A percentile compares a stretch with the other conserved stretches of the same genome.
phyloP scores from a whole-genome alignment of 1,140 invertebrate species.

The Drosophila sturtevanti region DNA sequence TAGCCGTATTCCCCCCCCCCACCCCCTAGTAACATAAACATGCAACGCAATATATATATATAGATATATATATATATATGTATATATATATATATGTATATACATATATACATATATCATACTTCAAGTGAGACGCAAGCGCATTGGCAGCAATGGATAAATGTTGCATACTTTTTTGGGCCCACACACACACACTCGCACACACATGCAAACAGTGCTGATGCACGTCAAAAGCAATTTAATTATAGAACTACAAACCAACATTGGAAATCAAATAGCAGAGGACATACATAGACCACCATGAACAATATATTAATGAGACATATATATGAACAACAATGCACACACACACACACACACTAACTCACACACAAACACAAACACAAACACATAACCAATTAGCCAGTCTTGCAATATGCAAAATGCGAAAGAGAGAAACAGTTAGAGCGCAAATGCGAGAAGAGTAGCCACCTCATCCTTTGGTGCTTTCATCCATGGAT shows the following conservation, averaged over 20 bases:
- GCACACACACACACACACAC: not conserved
- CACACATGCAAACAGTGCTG: not conserved
- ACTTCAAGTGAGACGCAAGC: conserved; percentile 47
- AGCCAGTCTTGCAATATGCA: conserved; percentile 41
- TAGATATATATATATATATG: not conserved
- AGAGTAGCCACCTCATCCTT: not conserved
- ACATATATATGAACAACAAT: conserved; percentile 9
- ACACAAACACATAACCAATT: conserved; percentile 41
- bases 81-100: conserved; percentile 4
- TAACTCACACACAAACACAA: conserved; percentile 4
- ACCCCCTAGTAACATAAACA: conserved; percentile 8
- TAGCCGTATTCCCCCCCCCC: conserved; percentile 27
- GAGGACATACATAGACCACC: conserved; percentile 22
- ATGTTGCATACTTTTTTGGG: conserved; percentile 53
- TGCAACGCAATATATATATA: conserved; percentile 13
- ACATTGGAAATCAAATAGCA: conserved; percentile 73
- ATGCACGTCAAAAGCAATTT: conserved; percentile 45
- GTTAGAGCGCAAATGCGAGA: conserved; percentile 12
- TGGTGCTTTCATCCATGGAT: conserved; percentile 8
- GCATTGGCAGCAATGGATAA: conserved; percentile 47
- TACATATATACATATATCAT: conserved; percentile 1
- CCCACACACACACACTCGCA: not conserved
- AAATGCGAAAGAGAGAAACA: conserved; percentile 27
- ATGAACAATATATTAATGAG: conserved; percentile 29
- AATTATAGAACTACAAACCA: conserved; percentile 59